Base-by-base conservation (phyloP, 1,140 invertebrate species). In the Babylonia areolata region DNA sequence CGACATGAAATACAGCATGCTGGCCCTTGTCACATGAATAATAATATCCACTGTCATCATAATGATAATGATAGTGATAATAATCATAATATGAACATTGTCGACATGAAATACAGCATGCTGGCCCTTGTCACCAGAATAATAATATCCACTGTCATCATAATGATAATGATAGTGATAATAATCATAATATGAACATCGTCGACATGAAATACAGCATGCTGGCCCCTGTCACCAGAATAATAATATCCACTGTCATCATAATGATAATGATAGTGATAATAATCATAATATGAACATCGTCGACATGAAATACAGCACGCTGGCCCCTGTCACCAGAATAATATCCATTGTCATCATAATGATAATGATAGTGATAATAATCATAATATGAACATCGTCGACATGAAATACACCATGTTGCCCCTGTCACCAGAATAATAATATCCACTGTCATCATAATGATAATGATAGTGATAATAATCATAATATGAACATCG, bases 1-100 rank as follows among this genome's bases (percentile, higher is more conserved):
- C 46, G 96, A 95, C 90, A 99, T 95, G 85, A 99, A 95, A 94
- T 99, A 99, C 0, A 99, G 94, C 31, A 99, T 98, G 90, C 98
- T 99, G 89, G 98, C 95, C 84, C 95, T 94, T 95, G 90, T 39
- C 28, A 17, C 0, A 11, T 12, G 23, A 83, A 11, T 17, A 84
- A 28, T 20, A 12, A 64, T 23, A 23, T 6, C 5, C 58, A 64
- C 23, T 20, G 23, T 64, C 58, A 64, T 64, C 58, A 64, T 78
- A 11, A 20, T 39, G 9, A 37, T 78, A 11, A 39, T 78, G 20
- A 78, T 78, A 28, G 20, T 12, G 9, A 51, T n/a, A n/a, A n/a
- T n/a, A n/a, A n/a, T n/a, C n/a, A n/a, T n/a, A n/a, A n/a, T 17
- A 46, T 12, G 9, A 51, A 51, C 46, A 51, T 17, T 17, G 17